Evolutionary conservation across 2,113 vertebrate species (phyloP), one percentile per base, ranked within the genome.

Genomic region (Bagarius yarrelli): DNA sequence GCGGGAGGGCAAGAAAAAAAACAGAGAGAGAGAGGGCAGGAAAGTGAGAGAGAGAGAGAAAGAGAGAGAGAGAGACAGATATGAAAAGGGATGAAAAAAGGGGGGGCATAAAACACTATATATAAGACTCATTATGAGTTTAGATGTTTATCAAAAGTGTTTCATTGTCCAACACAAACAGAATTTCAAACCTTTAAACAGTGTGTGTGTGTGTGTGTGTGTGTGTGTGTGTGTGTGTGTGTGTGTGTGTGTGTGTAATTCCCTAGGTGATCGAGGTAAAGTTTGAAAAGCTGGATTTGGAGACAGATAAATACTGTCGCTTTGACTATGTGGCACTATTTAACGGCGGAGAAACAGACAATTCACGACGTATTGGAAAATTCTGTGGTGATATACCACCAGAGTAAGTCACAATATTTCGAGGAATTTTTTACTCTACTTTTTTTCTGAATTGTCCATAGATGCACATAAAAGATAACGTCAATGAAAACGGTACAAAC

Each of bases 251-350:
- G 40, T 83, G 77, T 81, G 60, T 78, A 32, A 69, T 60, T 76
- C 69, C 32, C 13, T 86, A 96, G 96, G 93, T 95, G 76, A 94
- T 97, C 25, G 91, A 93, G 56, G 88, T 97, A 81, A 94, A 94
- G 67, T 97, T 97, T 60, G 91, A 92, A 64, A 97, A 97, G 91
- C 90, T 97, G 85, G 95, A 96, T 61, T 79, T 97, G 85, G 96
- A 97, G 85, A 78, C 88, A 0, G 96, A 97, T 84, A 93, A 82
- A 0, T 96, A 97, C 88, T 97, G 96, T 87, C 95, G 96, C 50
- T 97, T 96, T 6, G 96, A 97, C 87, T 97, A 96, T 0, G 94
- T 97, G 84, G 94, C 95, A 0, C 86, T 96, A 61, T 97, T 96
- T 85, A 95, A 96, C 0, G 96, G 96, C 0, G 94, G 94, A 0